Evolutionary conservation across 2,113 vertebrate genomes (phyloP), one percentile per base, ranked within the genome.

Genomic region (Spheniscus mendiculus): DNA sequence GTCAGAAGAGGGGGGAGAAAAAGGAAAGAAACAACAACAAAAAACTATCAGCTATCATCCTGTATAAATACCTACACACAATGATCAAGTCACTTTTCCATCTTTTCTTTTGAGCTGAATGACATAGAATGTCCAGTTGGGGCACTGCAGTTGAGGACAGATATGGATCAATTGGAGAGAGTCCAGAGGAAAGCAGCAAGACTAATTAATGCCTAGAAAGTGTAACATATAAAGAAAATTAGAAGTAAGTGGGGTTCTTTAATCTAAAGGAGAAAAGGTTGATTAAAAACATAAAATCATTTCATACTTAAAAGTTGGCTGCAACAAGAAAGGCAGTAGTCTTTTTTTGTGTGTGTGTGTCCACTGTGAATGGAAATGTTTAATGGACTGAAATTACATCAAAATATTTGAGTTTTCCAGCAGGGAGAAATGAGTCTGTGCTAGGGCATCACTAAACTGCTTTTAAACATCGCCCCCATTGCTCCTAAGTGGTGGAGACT

Each of bases 191-290:
- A 95, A 95, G 56, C 91, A 95, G 63, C 91, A 86, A 95, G 94
- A 92, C 80, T 95, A 67, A 95, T 88, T 96, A 94, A 90, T 96
- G 79, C 85, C 85, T 96, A 96, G 91, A 94, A 96, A 96, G 76
- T 95, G 63, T 96, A 96, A 94, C 83, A 84, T 94, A 66, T 53
- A 96, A 95, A 69, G 95, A 96, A 89, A 94, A 90, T 96, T 96
- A 96, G 91, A 96, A 96, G 94, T 97, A 95, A 96, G 94, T 96
- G 89, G 89, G 93, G 80, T 65, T 87, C 91, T 96, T 96, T 97
- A 90, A 96, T 93, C 52, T 95, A 90, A 96, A 89, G 87, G 50
- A 94, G 93, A 89, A 94, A 86, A 94, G 70, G 32, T 86, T 83
- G 29, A 77, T 89, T 77, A 42, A 40, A 69, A 81, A 72, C 30